Evolutionary conservation across 2,888 invertebrate genomes (phyloP), one percentile per base, ranked within the genome.

Genomic region (Neoscelio sp.): DNA sequence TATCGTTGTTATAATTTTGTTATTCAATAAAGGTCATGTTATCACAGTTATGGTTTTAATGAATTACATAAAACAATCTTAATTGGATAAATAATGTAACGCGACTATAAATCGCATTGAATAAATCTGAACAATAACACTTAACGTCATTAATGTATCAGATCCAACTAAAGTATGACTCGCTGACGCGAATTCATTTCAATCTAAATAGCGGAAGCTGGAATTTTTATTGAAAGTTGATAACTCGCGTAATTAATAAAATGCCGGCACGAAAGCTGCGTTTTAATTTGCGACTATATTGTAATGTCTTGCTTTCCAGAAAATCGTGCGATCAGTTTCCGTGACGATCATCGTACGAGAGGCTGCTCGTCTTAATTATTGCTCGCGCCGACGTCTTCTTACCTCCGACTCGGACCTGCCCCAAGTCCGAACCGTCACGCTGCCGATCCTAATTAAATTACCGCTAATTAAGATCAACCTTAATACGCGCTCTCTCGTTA

Each of bases 401-500:
- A 86, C 86, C 86, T 83, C 83, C 87, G 83, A 84, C 85, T 85
- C 86, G 85, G 86, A 88, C 88, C 86, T 87, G 86, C 87, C 87
- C 87, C 83, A 83, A 62, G 75, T 81, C 85, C 83, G 73, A 86
- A 84, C 87, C 89, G 89, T 89, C 89, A 89, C 89, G 89, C 88
- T 85, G 85, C 80, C 84, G 88, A 89, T 87, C 86, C 87, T 89
- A 89, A 90, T 89, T 89, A 89, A 88, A 89, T 88, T 87, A 87
- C 84, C 84, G 83, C 89, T 89, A 89, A 90, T 90, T 90, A 90
- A 89, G 87, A 89, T 88, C 89, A 86, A 87, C 88, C 89, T 88
- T 88, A 88, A 89, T 89, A 87, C 84, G 85, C 84, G 84, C 85
- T 82, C 82, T 84, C 85, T 84, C 82, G 85, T 84, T 85, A 83